Evolutionary conservation across 2,888 invertebrate genomes (phyloP).

Genomic region (Drosophila meridionalis): DNA sequence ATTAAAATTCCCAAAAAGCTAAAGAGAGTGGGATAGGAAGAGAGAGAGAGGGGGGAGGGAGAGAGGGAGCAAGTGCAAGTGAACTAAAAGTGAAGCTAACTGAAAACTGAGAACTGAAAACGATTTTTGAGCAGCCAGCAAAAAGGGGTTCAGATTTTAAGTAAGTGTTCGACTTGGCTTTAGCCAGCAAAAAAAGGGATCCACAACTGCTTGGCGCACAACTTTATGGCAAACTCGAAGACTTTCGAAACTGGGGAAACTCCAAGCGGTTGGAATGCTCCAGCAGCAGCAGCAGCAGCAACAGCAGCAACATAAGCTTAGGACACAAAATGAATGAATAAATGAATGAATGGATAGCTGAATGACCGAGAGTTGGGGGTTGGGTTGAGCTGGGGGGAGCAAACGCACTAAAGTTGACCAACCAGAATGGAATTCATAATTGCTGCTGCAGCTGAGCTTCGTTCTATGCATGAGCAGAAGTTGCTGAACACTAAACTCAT

Average conservation of each 20-base stretch:
- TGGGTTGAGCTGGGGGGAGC: background rate
- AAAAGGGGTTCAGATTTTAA: constrained; percentile 60
- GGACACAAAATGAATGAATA: constrained; percentile 59
- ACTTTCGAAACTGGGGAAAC: constrained; percentile 46
- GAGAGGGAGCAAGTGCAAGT: constrained; percentile 49
- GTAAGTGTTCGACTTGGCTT: constrained; percentile 52
- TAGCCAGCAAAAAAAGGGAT: constrained; percentile 32
- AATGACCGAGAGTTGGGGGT: constrained; percentile 48
- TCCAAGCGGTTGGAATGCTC: constrained; percentile 42
- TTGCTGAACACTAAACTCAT: background rate
- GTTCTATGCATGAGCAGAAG: constrained; percentile 7
- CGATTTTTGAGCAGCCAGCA: constrained; percentile 54
- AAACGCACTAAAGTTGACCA: constrained; percentile 45
- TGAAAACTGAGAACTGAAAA: constrained; percentile 58
- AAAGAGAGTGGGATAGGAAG: background rate
- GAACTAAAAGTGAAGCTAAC: constrained; percentile 64
- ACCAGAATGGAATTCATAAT: constrained; percentile 62
- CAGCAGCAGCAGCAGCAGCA: constrained; percentile 11
- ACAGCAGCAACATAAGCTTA: constrained; percentile 38
- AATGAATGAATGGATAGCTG: constrained; percentile 70
- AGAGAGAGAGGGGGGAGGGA: background rate
- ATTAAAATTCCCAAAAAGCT: constrained; percentile 64
- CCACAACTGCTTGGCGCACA: constrained; percentile 35
- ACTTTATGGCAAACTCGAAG: constrained; percentile 36
- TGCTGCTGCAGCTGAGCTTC: constrained; percentile 36